These are phyloP conservation scores for Rhadinocentrus ornatus DNA, from an alignment of 2,797 vertebrate species.

Conservation along the genomic window DNA sequence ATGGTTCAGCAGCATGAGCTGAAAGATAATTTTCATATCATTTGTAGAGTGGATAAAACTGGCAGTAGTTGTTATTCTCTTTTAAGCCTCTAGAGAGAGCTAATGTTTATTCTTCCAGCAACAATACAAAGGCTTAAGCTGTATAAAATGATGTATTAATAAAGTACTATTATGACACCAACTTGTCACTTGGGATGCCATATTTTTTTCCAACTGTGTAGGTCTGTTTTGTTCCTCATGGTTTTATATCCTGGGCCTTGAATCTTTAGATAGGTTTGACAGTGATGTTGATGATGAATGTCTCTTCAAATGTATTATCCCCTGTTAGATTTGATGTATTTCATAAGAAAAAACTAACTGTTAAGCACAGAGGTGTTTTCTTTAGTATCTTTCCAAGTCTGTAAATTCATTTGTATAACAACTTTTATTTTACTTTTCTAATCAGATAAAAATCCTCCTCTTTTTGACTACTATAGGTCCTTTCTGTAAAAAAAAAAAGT, in stretches of 20 bases:
- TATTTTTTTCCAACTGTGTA: background rate
- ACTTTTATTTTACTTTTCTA: too few relatives aligned
- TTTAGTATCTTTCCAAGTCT: too few relatives aligned
- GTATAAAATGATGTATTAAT: background rate
- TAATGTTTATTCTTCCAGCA: slow-evolving; percentile 8
- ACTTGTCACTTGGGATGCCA: background rate
- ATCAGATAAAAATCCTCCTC: background rate
- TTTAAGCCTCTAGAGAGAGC: slow-evolving; percentile 32
- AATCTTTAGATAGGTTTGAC: background rate
- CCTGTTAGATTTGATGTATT: too few relatives aligned
- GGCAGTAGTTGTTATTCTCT: slow-evolving; percentile 13
- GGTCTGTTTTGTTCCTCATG: background rate
- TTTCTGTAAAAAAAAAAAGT: too few relatives aligned
- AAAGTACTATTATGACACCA: slow-evolving; percentile 3
- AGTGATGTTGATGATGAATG: background rate
- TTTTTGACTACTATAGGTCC: too few relatives aligned
- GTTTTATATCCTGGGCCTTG: background rate
- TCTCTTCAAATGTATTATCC: background rate
- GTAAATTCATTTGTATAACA: too few relatives aligned
- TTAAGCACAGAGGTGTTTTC: too few relatives aligned
- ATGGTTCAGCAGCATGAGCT: background rate
- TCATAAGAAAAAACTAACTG: too few relatives aligned
- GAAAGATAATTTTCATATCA: background rate
- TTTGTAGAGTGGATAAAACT: background rate
- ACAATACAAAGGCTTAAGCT: too few relatives aligned